Base-by-base conservation (phyloP, 2,888 invertebrate species). In the Lasioglossum villosulum region DNA sequence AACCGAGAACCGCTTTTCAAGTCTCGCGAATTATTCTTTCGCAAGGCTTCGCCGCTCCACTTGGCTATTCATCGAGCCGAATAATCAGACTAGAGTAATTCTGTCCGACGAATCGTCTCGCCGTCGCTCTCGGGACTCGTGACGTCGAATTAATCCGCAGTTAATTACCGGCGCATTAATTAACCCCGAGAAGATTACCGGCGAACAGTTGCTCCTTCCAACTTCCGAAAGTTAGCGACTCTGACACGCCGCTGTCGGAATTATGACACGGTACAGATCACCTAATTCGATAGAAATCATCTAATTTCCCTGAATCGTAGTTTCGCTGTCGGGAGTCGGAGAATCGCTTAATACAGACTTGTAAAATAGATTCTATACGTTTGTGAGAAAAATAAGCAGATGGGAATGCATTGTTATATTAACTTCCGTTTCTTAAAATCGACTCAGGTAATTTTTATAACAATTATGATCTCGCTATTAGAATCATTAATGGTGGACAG, bases 131-230 rank as follows among this genome's bases (percentile, higher is more conserved):
- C 52, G 52, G 52, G 8, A 23, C 23, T 4, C 82, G 68, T 30
- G 68, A 27, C 23, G 16, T n/a, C 2, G 12, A 63, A 84, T 84
- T 77, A 74, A 83, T 74, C 59, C 70, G 48, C 23, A 37, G 82
- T 76, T 73, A 73, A 82, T 63, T 78, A 48, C 34, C 37, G 23
- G 10, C 37, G 23, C 68, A 23, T 68, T 68, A 34, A 66, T 66
- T 34, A 68, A 68, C 30, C 12, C 23, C 23, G 68, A 37, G 68
- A 12, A 68, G 37, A 68, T 37, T 23, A 19, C 34, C 68, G 23
- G 52, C 8, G 52, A 52, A 52, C 23, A 23, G 52, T 52, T 52
- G 52, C 23, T 52, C 8, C 52, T 23, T 23, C 52, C 23, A 23
- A 52, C 23, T 23, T 23, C 8, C 52, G 52, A 52, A 52, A 52